Base-by-base conservation (phyloP, 1,140 invertebrate species). In the Ips typographus region DNA sequence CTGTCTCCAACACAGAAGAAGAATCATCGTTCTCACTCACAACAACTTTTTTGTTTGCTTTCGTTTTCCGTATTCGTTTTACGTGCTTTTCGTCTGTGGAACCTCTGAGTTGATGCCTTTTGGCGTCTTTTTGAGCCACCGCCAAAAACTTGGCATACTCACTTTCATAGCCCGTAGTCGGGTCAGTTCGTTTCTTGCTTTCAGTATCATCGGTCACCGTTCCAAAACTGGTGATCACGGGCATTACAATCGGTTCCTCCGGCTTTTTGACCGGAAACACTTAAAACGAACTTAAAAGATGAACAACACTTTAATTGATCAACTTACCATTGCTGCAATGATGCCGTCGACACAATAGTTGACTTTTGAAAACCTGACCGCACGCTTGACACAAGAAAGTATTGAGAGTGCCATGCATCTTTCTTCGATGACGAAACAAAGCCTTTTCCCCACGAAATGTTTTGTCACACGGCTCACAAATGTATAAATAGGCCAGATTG, bases 201-300 rank as follows among this genome's bases (percentile, higher is more conserved):
- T 3, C 40, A 37, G 3, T 37, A 39, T 65, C 62, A 51, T 65
- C 62, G 7, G 49, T 5, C 4, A 65, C 62, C 2, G 62, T 55
- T 22, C 62, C 39, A 42, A 65, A 51, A 41, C 52, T 65, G 7
- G 62, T 65, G 47, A 65, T 65, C 6, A 65, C 51, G 7, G 62
- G 62, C 62, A 65, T 65, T 40, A 65, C 52, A 41, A 67, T 39
- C 3, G 53, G 39, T 40, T 7, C 38, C 53, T 37, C 22, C 47
- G 2, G 7, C 47, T 8, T 49, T 22, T 49, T 7, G 22, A 49
- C 7, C 2, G 7, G 7, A 22, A 49, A 49, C 22, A 8, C 7
- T 49, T 22, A 22, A 49, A 2, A 1, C 47, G 22, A 49, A 7
- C 1, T 49, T 49, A 8, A 0, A 49, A 49, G 1, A 49, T 2